These are phyloP conservation scores for Campylorhamphus procurvoides DNA, from an alignment of 2,113 vertebrate species.

Conservation along the genomic window DNA sequence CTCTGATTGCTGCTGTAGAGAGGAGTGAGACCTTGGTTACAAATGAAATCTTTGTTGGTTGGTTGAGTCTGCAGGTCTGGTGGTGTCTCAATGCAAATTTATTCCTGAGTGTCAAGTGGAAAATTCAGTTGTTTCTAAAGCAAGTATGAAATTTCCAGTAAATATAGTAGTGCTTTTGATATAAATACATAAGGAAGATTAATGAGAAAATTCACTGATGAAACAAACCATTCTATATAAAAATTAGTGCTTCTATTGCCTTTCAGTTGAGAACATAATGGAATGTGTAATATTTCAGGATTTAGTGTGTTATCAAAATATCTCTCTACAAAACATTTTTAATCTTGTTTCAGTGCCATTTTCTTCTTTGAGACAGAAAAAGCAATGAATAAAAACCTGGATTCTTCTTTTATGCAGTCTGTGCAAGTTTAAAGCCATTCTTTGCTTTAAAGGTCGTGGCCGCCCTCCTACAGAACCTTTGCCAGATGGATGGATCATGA, in stretches of 20 bases:
- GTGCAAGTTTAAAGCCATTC: background rate
- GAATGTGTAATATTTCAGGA: background rate
- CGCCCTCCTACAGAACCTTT: constrained; percentile 96
- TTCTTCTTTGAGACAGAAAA: background rate
- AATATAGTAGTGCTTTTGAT: background rate
- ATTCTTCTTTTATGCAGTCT: background rate
- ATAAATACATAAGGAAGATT: background rate
- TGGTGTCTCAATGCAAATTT: background rate
- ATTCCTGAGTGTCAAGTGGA: background rate
- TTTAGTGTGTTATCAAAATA: background rate
- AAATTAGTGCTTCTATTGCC: background rate
- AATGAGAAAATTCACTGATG: background rate
- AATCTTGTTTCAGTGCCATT: background rate
- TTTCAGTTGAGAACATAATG: background rate
- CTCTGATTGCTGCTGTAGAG: background rate
- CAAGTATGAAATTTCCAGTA: background rate
- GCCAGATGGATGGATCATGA: constrained; percentile 99
- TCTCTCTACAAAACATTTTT: background rate
- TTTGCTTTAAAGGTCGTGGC: constrained; percentile 85
- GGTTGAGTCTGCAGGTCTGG: background rate
- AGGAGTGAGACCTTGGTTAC: background rate
- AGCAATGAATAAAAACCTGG: background rate
- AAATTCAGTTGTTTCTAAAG: background rate
- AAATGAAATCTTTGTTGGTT: background rate
- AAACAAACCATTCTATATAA: background rate